Evolutionary conservation across 1,140 invertebrate species (phyloP), one percentile per base, ranked within the genome.

Genomic region (Apis dorsata): DNA sequence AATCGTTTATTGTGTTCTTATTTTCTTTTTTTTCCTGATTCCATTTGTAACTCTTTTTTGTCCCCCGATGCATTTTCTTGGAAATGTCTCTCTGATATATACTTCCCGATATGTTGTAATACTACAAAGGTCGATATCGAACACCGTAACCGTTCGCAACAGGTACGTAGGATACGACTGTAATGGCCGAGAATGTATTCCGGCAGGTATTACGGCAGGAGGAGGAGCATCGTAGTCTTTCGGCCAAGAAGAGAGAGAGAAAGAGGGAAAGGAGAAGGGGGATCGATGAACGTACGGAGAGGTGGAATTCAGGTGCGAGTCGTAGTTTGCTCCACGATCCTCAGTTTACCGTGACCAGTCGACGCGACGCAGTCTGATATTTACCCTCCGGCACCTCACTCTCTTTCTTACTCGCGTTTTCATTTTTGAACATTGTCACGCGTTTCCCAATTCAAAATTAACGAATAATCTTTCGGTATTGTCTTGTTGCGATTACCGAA

Each of bases 231-330:
- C 28, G 28, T 17, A 13, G n/a, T 63, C 63, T 13, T 65, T 34
- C 28, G 1, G 17, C 7, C 17, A 3, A 12, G 15, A 0, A 8
- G 21, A 15, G 28, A 34, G 15, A 15, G 28, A 13, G n/a, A n/a
- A 15, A 49, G 75, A 57, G 2, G 21, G 12, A 49, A 1, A 21
- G 2, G 34, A 12, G 66, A n/a, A 62, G 76, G 69, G 11, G 34
- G 71, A 34, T 60, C 17, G 53, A 75, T 55, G 17, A 19, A 44
- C 19, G 28, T 53, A 15, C 44, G 73, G 73, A 60, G 80, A 82
- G 80, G 80, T 82, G 80, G 80, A 57, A 82, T 82, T 77, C 73
- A 82, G 80, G 80, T 82, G 80, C 53, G 53, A 53, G 28, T 24
- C 10, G 5, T 17, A 34, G 21, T 12, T 11, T 28, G n/a, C 21